Evolutionary conservation across 1,140 invertebrate genomes (phyloP).

Genomic region (Neoseiulus cucumeris): DNA sequence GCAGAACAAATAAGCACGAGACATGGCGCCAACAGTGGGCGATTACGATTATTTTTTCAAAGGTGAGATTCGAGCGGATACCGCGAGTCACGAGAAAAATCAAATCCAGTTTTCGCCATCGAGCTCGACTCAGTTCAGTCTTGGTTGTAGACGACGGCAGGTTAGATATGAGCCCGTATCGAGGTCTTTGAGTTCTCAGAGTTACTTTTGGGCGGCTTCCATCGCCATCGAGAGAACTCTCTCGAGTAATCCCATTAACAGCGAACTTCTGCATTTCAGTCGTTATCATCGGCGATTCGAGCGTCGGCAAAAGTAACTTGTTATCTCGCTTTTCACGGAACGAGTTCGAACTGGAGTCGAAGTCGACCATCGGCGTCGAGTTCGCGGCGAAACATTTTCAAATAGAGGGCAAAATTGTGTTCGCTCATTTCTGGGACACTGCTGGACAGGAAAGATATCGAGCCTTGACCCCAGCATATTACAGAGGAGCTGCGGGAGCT

Average conservation of each 20-base stretch:
- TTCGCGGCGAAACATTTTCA: slow-evolving; percentile 98
- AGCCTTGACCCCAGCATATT: slow-evolving; percentile 91
- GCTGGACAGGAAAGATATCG: slow-evolving; percentile 98
- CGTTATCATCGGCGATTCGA: slow-evolving; percentile 97
- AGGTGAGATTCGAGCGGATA: slow-evolving; percentile 70
- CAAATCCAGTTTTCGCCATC: not conserved
- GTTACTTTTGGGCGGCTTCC: too few relatives aligned
- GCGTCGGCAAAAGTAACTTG: slow-evolving; percentile 98
- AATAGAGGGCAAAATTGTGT: slow-evolving; percentile 42
- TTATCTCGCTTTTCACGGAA: slow-evolving; percentile 97
- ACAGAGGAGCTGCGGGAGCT: slow-evolving; percentile 84
- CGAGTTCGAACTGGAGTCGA: slow-evolving; percentile 99
- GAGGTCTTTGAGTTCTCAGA: too few relatives aligned
- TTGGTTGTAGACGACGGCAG: too few relatives aligned
- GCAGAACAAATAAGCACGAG: not conserved
- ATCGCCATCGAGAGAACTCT: too few relatives aligned
- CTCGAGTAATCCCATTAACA: too few relatives aligned
- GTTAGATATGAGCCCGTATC: too few relatives aligned
- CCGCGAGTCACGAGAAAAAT: not conserved
- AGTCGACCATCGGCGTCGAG: slow-evolving; percentile 99
- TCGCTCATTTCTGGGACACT: slow-evolving; percentile 99
- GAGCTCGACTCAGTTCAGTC: too few relatives aligned
- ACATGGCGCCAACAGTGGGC: slow-evolving; percentile 87
- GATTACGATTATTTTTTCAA: slow-evolving; percentile 99
- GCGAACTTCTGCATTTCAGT: slow-evolving; percentile 47